Evolutionary conservation across 2,797 vertebrate species (phyloP).

Genomic region (Tokudaia muenninki): DNA sequence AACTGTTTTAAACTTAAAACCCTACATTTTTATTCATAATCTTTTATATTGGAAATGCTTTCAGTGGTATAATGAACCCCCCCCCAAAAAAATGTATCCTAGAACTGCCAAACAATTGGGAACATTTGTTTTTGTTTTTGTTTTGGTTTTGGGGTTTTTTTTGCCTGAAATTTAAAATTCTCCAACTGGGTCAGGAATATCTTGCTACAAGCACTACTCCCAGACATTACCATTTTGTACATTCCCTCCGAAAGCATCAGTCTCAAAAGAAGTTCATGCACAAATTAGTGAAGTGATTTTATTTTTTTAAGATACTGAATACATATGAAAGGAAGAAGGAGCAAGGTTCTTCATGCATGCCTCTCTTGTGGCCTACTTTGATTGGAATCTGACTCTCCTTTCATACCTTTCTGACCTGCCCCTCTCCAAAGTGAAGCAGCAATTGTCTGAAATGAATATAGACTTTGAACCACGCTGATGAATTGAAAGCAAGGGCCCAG

Average conservation of each 20-base stretch:
- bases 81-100: slow-evolving; percentile 20
- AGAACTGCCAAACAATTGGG: slow-evolving; percentile 51
- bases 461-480: slow-evolving; percentile 7
- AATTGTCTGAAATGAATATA: slow-evolving; percentile 59
- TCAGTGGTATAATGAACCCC: slow-evolving; percentile 47
- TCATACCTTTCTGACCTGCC: background rate
- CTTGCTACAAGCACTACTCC: slow-evolving; percentile 67
- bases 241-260: slow-evolving; percentile 63
- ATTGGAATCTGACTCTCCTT: slow-evolving; percentile 20
- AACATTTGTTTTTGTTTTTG: slow-evolving; percentile 9
- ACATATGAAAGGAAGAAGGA: slow-evolving; percentile 59
- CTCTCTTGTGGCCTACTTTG: slow-evolving; percentile 29
- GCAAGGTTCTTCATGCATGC: background rate
- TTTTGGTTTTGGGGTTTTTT: slow-evolving; percentile 14
- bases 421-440: slow-evolving; percentile 4
- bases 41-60: slow-evolving; percentile 62
- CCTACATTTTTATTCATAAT: slow-evolving; percentile 60
- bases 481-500: background rate
- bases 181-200: slow-evolving; percentile 75
- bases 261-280: slow-evolving; percentile 65
- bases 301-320: slow-evolving; percentile 56
- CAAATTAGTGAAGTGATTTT: slow-evolving; percentile 65
- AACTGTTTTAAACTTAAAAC: slow-evolving; percentile 55
- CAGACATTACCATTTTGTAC: slow-evolving; percentile 65
- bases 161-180: slow-evolving; percentile 63